Conservation (phyloP, 2,888 invertebrate genomes). For the Sipha maydis region DNA sequence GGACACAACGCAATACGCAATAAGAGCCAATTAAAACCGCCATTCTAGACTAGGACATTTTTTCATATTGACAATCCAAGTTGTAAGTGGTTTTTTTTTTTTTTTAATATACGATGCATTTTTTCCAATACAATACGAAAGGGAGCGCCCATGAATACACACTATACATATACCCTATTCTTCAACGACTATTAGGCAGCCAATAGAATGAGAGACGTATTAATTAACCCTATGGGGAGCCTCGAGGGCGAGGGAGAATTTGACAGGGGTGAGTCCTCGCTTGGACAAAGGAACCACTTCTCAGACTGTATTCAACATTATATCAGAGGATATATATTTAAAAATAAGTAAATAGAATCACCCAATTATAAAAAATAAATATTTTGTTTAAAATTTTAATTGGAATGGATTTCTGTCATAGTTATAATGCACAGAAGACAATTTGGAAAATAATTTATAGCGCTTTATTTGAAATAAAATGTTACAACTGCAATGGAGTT, state of each 20-base stretch:
- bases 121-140: constrained; percentile 44
- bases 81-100: constrained; percentile 48
- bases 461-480: too few species aligned
- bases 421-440: neutral
- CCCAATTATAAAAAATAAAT: constrained; percentile 15
- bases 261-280: constrained; percentile 57
- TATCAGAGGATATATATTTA: constrained; percentile 35
- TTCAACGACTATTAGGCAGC: constrained; percentile 49
- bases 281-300: constrained; percentile 55
- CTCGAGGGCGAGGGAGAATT: constrained; percentile 57
- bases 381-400: neutral
- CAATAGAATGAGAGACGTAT: constrained; percentile 60
- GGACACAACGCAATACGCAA: constrained; percentile 31
- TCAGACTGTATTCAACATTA: constrained; percentile 56
- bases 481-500: neutral
- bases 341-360: constrained; percentile 27
- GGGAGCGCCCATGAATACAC: constrained; percentile 46
- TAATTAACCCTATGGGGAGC: constrained; percentile 62
- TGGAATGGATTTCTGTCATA: neutral
- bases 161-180: neutral
- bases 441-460: too few species aligned
- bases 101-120: constrained; percentile 42
- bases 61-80: constrained; percentile 52
- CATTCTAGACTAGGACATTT: constrained; percentile 57
- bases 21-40: constrained; percentile 59